These are phyloP conservation scores for Quadroppia sp. DNA, from an alignment of 2,888 invertebrate genomes.

Conservation along the genomic window DNA sequence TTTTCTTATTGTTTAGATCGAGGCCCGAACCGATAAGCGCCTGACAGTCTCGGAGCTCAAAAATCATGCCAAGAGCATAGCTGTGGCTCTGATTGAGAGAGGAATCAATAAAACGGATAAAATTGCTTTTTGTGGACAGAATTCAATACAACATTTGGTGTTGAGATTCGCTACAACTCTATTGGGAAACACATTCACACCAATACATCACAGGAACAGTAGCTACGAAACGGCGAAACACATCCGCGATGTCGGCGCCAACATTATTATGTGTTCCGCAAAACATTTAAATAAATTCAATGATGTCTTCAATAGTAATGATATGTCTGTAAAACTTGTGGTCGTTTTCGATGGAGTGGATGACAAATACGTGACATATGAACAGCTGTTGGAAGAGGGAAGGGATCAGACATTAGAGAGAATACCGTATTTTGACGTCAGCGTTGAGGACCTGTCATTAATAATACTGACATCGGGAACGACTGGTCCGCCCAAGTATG, in stretches of 20 bases:
- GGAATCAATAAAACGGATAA: conserved; percentile 27
- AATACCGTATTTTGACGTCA: conserved; percentile 10
- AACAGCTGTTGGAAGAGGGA: conserved; percentile 10
- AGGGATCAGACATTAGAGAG: not conserved
- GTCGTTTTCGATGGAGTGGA: not conserved
- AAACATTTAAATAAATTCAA: conserved; percentile 10
- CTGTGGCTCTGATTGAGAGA: conserved; percentile 16
- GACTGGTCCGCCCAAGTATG: conserved; percentile 11
- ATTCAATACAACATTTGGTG: conserved; percentile 27
- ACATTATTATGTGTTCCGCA: not conserved
- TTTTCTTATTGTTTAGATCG: conserved; percentile 9
- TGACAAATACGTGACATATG: not conserved
- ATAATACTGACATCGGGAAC: not conserved
- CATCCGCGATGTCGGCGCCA: not conserved
- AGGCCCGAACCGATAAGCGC: not conserved
- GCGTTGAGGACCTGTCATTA: not conserved
- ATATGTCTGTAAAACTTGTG: not conserved
- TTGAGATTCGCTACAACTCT: conserved; percentile 1
- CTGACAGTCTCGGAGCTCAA: not conserved
- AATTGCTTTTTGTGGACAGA: conserved; percentile 25
- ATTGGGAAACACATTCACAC: conserved; percentile 11
- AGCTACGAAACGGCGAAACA: not conserved
- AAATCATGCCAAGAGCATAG: not conserved
- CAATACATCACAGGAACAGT: not conserved
- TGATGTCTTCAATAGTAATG: not conserved